These are phyloP conservation scores for Cryptotis parvus DNA, from an alignment of 2,113 vertebrate genomes.

Conservation along the genomic window DNA sequence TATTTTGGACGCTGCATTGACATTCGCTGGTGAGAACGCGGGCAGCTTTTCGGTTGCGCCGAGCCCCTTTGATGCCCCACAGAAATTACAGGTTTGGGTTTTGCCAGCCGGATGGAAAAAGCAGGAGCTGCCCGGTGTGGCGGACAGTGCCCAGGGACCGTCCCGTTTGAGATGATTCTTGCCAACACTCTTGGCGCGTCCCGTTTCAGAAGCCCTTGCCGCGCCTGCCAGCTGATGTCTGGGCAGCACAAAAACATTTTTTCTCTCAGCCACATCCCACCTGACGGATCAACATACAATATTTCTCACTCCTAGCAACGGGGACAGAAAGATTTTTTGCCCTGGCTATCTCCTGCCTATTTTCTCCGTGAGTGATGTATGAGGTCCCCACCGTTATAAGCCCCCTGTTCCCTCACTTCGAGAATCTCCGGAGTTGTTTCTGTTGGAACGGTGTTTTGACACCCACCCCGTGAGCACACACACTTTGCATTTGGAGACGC, in stretches of 20 bases:
- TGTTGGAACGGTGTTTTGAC: neutral
- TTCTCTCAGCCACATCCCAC: neutral
- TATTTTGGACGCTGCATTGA: conserved; percentile 70
- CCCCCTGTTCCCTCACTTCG: neutral
- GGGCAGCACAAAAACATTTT: neutral
- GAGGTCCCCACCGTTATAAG: neutral
- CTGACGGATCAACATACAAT: too few relatives aligned
- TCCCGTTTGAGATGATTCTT: conserved; percentile 76
- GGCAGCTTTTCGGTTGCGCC: conserved; percentile 50
- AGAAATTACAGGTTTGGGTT: conserved; percentile 71
- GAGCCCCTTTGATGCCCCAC: conserved; percentile 67
- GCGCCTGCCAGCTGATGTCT: conserved; percentile 17
- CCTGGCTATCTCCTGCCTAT: conserved; percentile 9
- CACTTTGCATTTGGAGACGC: neutral
- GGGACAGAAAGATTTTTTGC: neutral
- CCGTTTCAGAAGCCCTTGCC: conserved; percentile 67
- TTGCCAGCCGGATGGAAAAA: conserved; percentile 47
- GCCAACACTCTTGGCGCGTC: conserved; percentile 71
- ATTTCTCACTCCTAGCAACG: neutral
- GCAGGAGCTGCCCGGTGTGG: conserved; percentile 53
- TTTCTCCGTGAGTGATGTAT: neutral
- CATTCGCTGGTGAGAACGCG: conserved; percentile 72
- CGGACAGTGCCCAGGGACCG: conserved; percentile 24
- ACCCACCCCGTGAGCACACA: neutral
- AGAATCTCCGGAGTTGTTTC: neutral